Percentiles rank a stretch among this genome's conserved stretches.
Evolutionary conservation across 2,888 invertebrate species (phyloP).

Genomic region (Drosophila neonasuta): DNA sequence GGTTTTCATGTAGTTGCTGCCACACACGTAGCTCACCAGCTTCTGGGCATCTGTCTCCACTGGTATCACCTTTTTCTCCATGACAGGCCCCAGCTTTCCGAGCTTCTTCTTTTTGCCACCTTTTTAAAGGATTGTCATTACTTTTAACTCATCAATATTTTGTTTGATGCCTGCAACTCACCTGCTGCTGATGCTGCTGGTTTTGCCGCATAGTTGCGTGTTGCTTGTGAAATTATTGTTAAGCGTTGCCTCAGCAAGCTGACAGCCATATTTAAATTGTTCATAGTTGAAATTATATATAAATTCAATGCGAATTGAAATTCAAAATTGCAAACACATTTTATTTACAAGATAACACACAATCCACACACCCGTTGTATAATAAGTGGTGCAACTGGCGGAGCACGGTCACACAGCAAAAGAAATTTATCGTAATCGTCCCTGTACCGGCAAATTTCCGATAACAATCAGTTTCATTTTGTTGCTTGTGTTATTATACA

Average conservation of each 20-base stretch:
- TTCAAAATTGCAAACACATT: conserved; percentile 21
- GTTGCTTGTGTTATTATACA: conserved; percentile 44
- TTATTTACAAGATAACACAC: conserved; percentile 28
- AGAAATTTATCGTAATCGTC: conserved; percentile 36
- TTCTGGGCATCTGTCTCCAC: conserved; percentile 93
- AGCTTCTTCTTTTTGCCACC: conserved; percentile 84
- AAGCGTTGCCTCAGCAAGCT: conserved; percentile 47
- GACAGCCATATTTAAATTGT: conserved; percentile 38
- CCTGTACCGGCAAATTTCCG: conserved; percentile 43
- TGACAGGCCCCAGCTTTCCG: conserved; percentile 85
- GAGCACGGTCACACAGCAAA: conserved; percentile 23
- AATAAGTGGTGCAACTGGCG: conserved; percentile 38
- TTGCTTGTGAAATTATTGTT: conserved; percentile 17
- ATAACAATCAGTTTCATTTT: conserved; percentile 23
- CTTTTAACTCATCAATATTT: neutral
- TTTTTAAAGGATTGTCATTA: neutral
- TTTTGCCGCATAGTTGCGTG: conserved; percentile 65
- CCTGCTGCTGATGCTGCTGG: conserved; percentile 64
- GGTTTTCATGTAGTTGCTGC: conserved; percentile 90
- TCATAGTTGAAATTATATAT: conserved; percentile 44
- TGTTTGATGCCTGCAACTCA: conserved; percentile 26
- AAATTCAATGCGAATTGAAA: conserved; percentile 4
- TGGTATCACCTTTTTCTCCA: conserved; percentile 89
- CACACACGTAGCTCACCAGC: conserved; percentile 90
- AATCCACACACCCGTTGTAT: conserved; percentile 48